Evolutionary conservation across 2,888 invertebrate genomes (phyloP).

Genomic region (Synanthedon andrenaeformis): DNA sequence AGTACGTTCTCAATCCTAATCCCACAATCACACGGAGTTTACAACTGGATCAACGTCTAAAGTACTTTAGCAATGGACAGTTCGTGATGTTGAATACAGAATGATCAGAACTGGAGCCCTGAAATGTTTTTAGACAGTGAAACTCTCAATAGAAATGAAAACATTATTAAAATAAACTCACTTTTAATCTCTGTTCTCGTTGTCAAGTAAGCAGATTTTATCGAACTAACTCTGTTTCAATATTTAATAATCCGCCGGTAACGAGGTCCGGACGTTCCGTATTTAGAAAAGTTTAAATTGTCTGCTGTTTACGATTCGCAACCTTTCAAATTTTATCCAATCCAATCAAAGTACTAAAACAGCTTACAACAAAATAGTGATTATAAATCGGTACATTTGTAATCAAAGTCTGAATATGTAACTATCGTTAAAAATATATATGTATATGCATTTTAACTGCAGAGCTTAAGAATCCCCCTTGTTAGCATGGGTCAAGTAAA

Average conservation of each 20-base stretch:
- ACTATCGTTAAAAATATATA: neutral
- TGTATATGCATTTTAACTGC: conserved; percentile 5
- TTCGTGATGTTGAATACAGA: conserved; percentile 55
- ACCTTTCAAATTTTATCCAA: too few species aligned
- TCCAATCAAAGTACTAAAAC: too few species aligned
- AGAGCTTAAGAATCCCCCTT: conserved; percentile 20
- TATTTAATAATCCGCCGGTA: conserved; percentile 68
- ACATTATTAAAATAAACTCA: conserved; percentile 35
- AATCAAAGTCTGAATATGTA: neutral
- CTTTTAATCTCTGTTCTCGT: conserved; percentile 46
- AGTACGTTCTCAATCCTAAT: conserved; percentile 26
- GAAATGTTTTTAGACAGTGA: conserved; percentile 4
- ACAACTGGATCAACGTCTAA: conserved; percentile 48
- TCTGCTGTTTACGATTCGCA: conserved; percentile 7
- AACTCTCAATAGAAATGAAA: conserved; percentile 29
- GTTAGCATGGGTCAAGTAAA: conserved; percentile 42
- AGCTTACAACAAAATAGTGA: too few species aligned
- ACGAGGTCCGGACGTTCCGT: conserved; percentile 44
- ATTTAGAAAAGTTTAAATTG: conserved; percentile 66
- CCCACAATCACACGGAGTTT: conserved; percentile 42
- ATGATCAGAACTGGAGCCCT: conserved; percentile 5
- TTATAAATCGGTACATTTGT: too few species aligned
- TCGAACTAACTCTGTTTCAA: conserved; percentile 58
- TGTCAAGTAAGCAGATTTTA: conserved; percentile 57
- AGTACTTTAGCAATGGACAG: conserved; percentile 37